Evolutionary conservation across 2,888 invertebrate species (phyloP).

Genomic region (Leptinotarsa juncta): DNA sequence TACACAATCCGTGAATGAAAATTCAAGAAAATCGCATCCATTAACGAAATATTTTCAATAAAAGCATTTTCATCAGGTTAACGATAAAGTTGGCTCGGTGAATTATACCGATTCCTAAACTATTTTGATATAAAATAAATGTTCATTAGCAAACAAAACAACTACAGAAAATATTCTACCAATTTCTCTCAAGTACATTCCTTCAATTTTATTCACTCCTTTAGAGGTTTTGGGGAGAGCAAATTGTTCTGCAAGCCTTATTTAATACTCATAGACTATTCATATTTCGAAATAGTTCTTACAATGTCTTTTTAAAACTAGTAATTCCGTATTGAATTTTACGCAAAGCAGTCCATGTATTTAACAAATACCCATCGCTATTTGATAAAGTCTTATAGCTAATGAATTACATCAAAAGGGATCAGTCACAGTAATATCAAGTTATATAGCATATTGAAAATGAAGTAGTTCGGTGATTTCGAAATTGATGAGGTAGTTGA

Average conservation of each 20-base stretch:
- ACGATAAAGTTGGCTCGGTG: too few relatives aligned
- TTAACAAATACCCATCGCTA: slow-evolving; percentile 21
- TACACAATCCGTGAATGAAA: background rate
- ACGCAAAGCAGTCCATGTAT: slow-evolving; percentile 57
- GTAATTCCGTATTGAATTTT: slow-evolving; percentile 56
- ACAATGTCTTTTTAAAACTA: slow-evolving; percentile 13
- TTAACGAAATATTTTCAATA: background rate
- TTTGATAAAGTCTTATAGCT: slow-evolving; percentile 27
- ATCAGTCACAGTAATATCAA: slow-evolving; percentile 26
- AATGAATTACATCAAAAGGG: slow-evolving; percentile 28
- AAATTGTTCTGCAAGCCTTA: background rate
- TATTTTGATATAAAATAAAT: too few relatives aligned
- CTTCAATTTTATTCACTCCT: background rate
- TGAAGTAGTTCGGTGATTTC: background rate
- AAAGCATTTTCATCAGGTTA: background rate
- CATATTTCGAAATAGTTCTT: slow-evolving; percentile 10
- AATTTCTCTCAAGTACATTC: too few relatives aligned
- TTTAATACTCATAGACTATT: background rate
- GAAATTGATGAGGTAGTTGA: background rate
- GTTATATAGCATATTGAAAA: background rate
- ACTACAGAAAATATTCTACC: too few relatives aligned
- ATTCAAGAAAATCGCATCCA: background rate
- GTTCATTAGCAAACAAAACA: too few relatives aligned
- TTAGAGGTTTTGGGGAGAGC: background rate
- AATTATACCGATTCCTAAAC: too few relatives aligned